Base-by-base conservation (phyloP, 2,797 vertebrate genomes). In the Sebastes matsubarae region DNA sequence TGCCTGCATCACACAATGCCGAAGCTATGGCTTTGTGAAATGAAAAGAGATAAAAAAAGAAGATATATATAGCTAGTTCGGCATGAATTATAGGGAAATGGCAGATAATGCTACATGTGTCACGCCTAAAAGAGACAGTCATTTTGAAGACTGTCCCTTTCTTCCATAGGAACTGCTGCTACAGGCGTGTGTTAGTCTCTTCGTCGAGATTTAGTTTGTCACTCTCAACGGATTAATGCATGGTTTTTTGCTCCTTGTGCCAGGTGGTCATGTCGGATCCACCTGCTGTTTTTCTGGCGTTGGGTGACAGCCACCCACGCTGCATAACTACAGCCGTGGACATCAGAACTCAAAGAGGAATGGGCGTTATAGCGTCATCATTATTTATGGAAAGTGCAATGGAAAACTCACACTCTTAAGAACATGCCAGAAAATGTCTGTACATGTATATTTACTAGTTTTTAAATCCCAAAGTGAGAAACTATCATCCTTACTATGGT, bases 231-330 rank as follows among this genome's bases (percentile, higher is more conserved):
- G 3, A 66, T 82, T 30, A 58, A 22, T 65, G 10, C 27, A 25
- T 55, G 27, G 1, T 36, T 67, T 79, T 64, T 16, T 58, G n/a
- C 18, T 18, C n/a, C 42, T 13, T 58, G 18, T 32, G 34, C 57
- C 77, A 83, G 81, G 30, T 89, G 72, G 60, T 71, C 79, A 18
- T 36, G 78, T 77, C 59, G 67, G 32, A 72, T 67, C 71, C 70
- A 81, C 50, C 83, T 87, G 72, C 78, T 75, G 83, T 80, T 82
- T 83, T 80, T n/a, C 42, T 80, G 73, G 74, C 72, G 63, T 18
- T 1, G 25, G 68, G 29, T 78, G 68, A 76, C 57, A 68, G 54
- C 77, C 36, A 38, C 86, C 76, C 75, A 85, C 72, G 14, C 69
- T 52, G 22, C 54, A 14, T 18, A 7, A 11, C 57, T 59, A 29